Evolutionary conservation across 2,888 invertebrate genomes (phyloP).

Genomic region (Arge pagana): DNA sequence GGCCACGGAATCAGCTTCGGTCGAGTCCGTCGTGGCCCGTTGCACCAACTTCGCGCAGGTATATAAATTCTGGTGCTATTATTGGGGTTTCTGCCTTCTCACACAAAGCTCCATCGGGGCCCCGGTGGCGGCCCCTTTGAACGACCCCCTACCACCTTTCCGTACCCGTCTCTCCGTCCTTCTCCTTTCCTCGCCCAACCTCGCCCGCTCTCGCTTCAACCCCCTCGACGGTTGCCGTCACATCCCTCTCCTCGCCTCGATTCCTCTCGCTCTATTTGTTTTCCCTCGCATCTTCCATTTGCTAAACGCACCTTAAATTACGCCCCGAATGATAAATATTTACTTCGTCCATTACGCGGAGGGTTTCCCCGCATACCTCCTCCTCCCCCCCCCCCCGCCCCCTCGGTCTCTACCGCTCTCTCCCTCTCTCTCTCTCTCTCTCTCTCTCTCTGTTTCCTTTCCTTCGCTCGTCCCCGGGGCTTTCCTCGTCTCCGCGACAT

Average conservation of each 20-base stretch:
- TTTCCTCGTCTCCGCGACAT: background rate
- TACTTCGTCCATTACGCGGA: slow-evolving; percentile 52
- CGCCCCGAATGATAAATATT: slow-evolving; percentile 56
- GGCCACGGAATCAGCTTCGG: no score
- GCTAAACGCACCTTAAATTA: slow-evolving; percentile 56
- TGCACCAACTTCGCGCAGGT: slow-evolving; percentile 54
- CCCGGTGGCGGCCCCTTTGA: slow-evolving; percentile 50
- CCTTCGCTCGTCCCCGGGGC: background rate
- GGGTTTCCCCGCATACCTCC: no score
- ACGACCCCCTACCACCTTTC: slow-evolving; percentile 41
- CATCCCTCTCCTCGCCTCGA: slow-evolving; percentile 30
- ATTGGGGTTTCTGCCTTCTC: slow-evolving; percentile 56
- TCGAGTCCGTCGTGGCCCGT: slow-evolving; percentile 42
- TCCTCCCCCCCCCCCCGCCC: no score
- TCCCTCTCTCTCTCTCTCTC: slow-evolving; percentile 13
- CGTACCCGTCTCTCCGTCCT: slow-evolving; percentile 31
- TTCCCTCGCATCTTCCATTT: slow-evolving; percentile 54
- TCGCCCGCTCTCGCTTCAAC: no score
- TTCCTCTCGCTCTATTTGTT: slow-evolving; percentile 47
- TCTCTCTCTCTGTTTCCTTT: background rate
- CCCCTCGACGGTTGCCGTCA: slow-evolving; percentile 17
- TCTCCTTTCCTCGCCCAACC: slow-evolving; percentile 26
- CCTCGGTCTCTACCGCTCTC: slow-evolving; percentile 22
- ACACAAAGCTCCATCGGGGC: slow-evolving; percentile 45
- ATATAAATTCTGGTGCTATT: slow-evolving; percentile 58